phyloP scores from a whole-genome alignment of 2,113 vertebrate genomes.

The Etheostoma spectabile region DNA sequence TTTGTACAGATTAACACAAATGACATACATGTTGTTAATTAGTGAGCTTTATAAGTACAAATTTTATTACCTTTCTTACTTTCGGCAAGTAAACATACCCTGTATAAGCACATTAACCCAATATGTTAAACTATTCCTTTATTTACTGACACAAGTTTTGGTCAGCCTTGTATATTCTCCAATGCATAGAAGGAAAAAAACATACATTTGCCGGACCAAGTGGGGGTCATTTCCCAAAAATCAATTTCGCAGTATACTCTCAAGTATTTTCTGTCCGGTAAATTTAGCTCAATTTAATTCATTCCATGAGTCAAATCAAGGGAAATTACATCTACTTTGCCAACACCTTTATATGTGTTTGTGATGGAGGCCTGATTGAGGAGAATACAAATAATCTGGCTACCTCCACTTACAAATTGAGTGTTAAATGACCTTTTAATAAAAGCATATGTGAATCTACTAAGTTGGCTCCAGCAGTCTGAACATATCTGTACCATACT shows the following conservation, averaged over 20 bases:
- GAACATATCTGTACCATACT: conserved; percentile 49
- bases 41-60: not conserved
- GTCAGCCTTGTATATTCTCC: not conserved
- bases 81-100: not conserved
- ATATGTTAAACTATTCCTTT: not conserved
- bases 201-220: no score
- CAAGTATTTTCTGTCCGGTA: not conserved
- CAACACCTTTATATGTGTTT: not conserved
- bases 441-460: conserved; percentile 54
- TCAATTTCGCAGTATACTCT: not conserved
- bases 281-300: not conserved
- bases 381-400: conserved; percentile 33
- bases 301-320: not conserved
- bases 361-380: not conserved
- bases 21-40: not conserved
- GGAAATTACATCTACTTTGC: not conserved
- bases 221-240: not conserved
- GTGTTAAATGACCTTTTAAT: conserved; percentile 48
- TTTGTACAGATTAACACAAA: not conserved
- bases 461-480: conserved; percentile 44
- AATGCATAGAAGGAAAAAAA: not conserved
- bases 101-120: not conserved
- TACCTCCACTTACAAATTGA: conserved; percentile 8
- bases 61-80: no score
- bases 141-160: not conserved